These are phyloP conservation scores for Eupeodes corollae DNA, from an alignment of 1,140 invertebrate species.

Conservation along the genomic window DNA sequence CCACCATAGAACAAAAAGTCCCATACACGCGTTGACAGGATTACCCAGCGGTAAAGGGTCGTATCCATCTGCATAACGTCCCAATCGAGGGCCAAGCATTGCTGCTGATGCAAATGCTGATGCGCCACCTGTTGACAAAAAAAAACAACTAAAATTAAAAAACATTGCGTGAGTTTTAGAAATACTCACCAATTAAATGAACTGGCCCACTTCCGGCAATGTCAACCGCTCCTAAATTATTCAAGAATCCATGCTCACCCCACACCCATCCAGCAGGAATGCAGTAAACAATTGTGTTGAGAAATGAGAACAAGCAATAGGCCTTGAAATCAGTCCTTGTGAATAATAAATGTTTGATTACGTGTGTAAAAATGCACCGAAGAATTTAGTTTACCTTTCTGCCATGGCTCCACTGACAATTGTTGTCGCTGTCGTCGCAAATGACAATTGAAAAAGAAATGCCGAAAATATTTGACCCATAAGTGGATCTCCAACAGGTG, in stretches of 20 bases:
- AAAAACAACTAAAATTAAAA: background rate
- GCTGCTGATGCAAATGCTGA: conserved; percentile 75
- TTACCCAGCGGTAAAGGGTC: conserved; percentile 69
- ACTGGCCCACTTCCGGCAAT: conserved; percentile 87
- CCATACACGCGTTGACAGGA: conserved; percentile 83
- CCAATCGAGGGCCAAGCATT: conserved; percentile 81
- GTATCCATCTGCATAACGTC: conserved; percentile 67
- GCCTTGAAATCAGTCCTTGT: conserved; percentile 75
- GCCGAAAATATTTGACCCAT: conserved; percentile 71
- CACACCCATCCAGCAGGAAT: conserved; percentile 65
- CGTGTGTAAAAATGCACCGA: background rate
- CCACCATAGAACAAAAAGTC: conserved; percentile 88
- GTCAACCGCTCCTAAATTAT: conserved; percentile 69
- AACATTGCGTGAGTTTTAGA: background rate
- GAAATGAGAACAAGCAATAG: conserved; percentile 78
- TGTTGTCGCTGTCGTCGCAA: conserved; percentile 83
- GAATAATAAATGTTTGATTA: conserved; percentile 19
- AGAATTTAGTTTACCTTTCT: conserved; percentile 48
- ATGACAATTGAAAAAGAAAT: conserved; percentile 78
- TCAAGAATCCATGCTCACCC: conserved; percentile 76
- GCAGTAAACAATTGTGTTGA: conserved; percentile 85
- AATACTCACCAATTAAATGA: conserved; percentile 53
- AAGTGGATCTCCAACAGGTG: conserved; percentile 49
- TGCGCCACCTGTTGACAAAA: conserved; percentile 22
- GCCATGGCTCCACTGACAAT: conserved; percentile 87